Base-by-base conservation (phyloP, 2,888 invertebrate genomes). In the Melanostoma mellinum region DNA sequence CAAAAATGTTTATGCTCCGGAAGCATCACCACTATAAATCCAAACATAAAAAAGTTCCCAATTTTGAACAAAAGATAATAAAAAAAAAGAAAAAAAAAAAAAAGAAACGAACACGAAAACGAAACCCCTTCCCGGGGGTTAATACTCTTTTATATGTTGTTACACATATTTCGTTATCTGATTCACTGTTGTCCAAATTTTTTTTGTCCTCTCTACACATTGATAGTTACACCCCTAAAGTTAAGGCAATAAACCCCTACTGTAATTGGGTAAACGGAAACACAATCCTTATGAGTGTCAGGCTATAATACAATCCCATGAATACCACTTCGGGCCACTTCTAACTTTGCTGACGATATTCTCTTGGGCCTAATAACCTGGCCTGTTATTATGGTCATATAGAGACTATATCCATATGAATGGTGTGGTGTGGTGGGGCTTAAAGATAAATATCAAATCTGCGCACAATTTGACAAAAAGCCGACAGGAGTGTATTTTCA, bases 371-470 rank as follows among this genome's bases (percentile, higher is more conserved):
- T 69, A 73, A 77, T 82, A 82, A 69, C 82, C 52, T 63, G 69
- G 44, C 48, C 69, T 58, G 56, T 77, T 72, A 68, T 69, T 78
- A 68, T 74, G 73, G 60, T 52, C 82, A 73, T 82, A 68, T 69
- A 78, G 56, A 74, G 78, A 58, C 50, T 77, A 40, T 61, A 72
- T 67, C 20, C 32, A 32, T 3, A 61, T 63, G 50, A 50, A 50
- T 63, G 38, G 38, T 63, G 50, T 36, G 38, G 63, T 63, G 33
- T 48, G 36, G 61, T 10, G 1, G n/a, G 60, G 60, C 42, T 60
- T 42, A 60, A 68, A 74, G 79, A 79, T 84, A 79, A 84, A 61
- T 74, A 84, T 84, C 79, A 84, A 84, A 84, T 84, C 84, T 79
- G 84, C 60, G 79, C 79, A 84, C 79, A 82, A 74, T 78, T 73